Evolutionary conservation across 1,140 invertebrate species (phyloP).

Genomic region (Periplaneta americana): DNA sequence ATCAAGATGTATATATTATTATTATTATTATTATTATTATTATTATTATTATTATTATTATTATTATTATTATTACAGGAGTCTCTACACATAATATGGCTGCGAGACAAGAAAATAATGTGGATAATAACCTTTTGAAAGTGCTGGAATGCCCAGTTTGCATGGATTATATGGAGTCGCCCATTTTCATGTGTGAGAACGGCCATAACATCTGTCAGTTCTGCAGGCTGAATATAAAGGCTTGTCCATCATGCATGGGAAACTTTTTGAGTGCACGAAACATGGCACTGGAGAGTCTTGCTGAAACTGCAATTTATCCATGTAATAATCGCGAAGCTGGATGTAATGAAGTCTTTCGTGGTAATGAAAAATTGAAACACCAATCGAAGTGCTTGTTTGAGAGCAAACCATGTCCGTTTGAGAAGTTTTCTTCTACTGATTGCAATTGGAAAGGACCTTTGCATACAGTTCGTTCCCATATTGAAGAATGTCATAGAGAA

Average conservation of each 20-base stretch:
- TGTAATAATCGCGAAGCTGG: constrained; percentile 19
- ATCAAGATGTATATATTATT: too few relatives aligned
- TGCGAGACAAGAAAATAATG: too few relatives aligned
- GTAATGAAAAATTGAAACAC: background rate
- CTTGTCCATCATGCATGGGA: constrained; percentile 19
- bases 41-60: too few relatives aligned
- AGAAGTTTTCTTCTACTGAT: background rate
- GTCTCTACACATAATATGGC: too few relatives aligned
- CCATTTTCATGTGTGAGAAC: constrained; percentile 20
- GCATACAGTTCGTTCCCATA: too few relatives aligned
- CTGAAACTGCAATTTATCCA: constrained; percentile 17
- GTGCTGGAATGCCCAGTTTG: constrained; percentile 25
- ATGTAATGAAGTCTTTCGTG: constrained; percentile 2
- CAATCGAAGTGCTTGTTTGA: background rate
- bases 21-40: too few relatives aligned
- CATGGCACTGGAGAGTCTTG: constrained; percentile 54
- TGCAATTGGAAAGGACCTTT: background rate
- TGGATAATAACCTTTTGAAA: constrained; percentile 10
- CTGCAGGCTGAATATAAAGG: constrained; percentile 5
- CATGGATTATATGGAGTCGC: constrained; percentile 22
- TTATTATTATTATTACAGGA: too few relatives aligned
- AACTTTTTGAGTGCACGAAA: constrained; percentile 55
- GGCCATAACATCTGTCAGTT: constrained; percentile 15
- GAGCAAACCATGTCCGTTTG: background rate
- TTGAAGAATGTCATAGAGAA: too few relatives aligned